Base-by-base conservation (phyloP, 1,140 invertebrate genomes). In the Cardiocondyla obscurior region DNA sequence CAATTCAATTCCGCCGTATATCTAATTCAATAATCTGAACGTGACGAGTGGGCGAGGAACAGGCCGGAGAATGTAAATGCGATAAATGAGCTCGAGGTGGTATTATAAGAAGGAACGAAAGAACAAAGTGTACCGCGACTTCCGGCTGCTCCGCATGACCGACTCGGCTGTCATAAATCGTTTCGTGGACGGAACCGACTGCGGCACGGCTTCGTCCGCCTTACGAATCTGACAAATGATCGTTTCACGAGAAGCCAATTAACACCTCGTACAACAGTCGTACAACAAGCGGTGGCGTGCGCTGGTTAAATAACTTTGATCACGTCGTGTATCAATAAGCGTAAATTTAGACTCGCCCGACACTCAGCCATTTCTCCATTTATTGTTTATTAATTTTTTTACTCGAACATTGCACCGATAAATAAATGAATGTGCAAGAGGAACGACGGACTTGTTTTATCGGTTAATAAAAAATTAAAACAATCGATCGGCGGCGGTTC, bases 1-100 rank as follows among this genome's bases (percentile, higher is more conserved):
- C 92, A 93, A 93, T 94, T 92, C 92, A 91, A 93, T 92, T 90
- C 89, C 67, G 39, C 84, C 74, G 88, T 90, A 90, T 93, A 93
- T 93, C 93, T 92, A 90, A 93, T 92, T 91, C 85, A 89, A 92
- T 91, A 89, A 93, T 93, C 92, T 92, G 74, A 70, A 72, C 53
- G 70, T 67, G 81, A 53, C 74, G 87, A 88, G 85, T 88, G 86
- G 86, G 83, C 86, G 84, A 88, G 86, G 77, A 85, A 58, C 74
- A 74, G 76, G 46, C 51, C 73, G 58, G 57, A 81, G 79, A 87
- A 84, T 90, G 86, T 90, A 82, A 88, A 90, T 88, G 89, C 92
- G 91, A 92, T 93, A 91, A 92, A 92, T 90, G 89, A 90, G 89
- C 79, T 44, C 30, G 74, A 69, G 49, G 53, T 79, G 69, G 58